Evolutionary conservation across 2,888 invertebrate genomes (phyloP).

Genomic region (Odontocolon sp.): DNA sequence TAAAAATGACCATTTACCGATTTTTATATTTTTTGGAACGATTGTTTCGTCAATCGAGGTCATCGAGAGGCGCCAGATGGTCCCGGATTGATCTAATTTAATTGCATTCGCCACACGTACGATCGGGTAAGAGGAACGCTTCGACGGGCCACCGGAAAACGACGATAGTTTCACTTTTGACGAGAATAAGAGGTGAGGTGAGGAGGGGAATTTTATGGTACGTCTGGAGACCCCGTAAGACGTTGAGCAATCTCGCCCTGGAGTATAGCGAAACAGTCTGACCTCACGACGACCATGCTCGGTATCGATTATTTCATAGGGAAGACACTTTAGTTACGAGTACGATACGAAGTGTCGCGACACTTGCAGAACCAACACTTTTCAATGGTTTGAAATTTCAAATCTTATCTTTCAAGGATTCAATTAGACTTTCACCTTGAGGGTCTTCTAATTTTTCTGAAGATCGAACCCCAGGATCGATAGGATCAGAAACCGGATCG

Average conservation of each 20-base stretch:
- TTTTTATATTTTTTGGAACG: too few species aligned
- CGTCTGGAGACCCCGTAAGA: neutral
- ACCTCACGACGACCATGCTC: constrained; percentile 9
- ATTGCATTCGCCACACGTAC: constrained; percentile 51
- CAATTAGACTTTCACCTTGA: constrained; percentile 11
- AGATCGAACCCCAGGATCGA: constrained; percentile 1
- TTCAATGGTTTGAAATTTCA: too few species aligned
- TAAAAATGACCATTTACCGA: too few species aligned
- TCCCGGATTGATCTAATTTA: constrained; percentile 12
- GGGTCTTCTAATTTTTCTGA: constrained; percentile 5
- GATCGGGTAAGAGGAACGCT: constrained; percentile 1
- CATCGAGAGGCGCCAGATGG: neutral
- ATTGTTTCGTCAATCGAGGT: constrained; percentile 1
- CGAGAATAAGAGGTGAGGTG: constrained; percentile 10
- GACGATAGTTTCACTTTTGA: constrained; percentile 58
- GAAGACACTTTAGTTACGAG: constrained; percentile 8
- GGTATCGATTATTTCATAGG: constrained; percentile 35
- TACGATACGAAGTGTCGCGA: too few species aligned
- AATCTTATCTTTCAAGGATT: neutral
- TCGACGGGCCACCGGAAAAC: constrained; percentile 46
- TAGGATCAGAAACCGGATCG: neutral
- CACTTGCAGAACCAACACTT: too few species aligned
- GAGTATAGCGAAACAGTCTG: constrained; percentile 16
- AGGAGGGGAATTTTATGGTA: constrained; percentile 6
- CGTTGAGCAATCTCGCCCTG: constrained; percentile 40